phyloP scores from a whole-genome alignment of 2,797 vertebrate species.

The Babyrousa celebensis region DNA sequence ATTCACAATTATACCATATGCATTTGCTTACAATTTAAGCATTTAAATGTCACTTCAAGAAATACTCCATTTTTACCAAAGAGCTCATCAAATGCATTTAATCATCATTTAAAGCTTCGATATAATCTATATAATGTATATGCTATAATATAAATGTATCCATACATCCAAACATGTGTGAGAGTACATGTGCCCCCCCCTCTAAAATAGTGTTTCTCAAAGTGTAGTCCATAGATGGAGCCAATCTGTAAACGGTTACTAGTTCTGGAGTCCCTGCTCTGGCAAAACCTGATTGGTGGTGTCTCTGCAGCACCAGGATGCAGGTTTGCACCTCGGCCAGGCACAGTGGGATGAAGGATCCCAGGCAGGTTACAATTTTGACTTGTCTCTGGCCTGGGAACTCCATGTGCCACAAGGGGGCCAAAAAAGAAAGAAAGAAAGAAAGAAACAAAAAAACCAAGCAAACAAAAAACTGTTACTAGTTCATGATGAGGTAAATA shows the following conservation, averaged over 20 bases:
- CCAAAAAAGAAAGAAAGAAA: too few relatives aligned
- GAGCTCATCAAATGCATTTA: constrained; percentile 43
- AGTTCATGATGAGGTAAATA: background rate
- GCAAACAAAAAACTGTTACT: background rate
- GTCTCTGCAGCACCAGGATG: too few relatives aligned
- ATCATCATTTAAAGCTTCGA: constrained; percentile 39
- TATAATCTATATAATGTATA: background rate
- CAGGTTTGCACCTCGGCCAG: too few relatives aligned
- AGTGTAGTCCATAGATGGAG: background rate
- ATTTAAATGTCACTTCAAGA: constrained; percentile 48
- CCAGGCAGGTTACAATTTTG: too few relatives aligned
- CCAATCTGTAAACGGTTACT: background rate
- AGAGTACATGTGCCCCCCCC: background rate
- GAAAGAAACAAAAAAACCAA: too few relatives aligned
- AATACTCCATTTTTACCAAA: constrained; percentile 53
- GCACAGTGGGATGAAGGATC: too few relatives aligned
- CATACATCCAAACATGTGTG: background rate
- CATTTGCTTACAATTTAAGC: constrained; percentile 67
- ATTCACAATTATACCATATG: constrained; percentile 19
- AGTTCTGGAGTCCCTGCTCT: background rate
- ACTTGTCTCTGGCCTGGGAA: too few relatives aligned
- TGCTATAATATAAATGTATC: background rate
- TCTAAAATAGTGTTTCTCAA: background rate
- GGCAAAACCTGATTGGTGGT: too few relatives aligned
- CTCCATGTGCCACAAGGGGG: too few relatives aligned